phyloP scores from a whole-genome alignment of 35 echinoderm and acorn worm species.

The Anneissia japonica region DNA sequence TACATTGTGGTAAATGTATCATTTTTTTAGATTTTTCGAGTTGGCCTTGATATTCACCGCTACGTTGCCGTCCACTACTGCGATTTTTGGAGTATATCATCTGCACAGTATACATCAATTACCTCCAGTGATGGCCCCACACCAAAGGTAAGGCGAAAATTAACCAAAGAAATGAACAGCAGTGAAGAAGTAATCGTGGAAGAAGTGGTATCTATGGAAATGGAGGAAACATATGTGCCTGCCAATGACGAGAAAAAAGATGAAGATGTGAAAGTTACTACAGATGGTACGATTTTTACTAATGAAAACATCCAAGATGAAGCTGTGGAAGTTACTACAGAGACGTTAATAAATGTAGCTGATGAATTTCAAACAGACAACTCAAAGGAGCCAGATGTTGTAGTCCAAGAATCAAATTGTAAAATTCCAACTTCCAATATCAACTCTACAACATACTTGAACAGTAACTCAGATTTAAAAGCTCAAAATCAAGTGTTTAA shows the following conservation, averaged over 20 bases:
- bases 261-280: not conserved
- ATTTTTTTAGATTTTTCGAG: not conserved
- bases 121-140: not conserved
- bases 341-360: too few species aligned
- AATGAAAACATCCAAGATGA: too few species aligned
- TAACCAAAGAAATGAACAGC: not conserved
- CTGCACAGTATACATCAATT: not conserved
- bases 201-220: not conserved
- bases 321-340: too few species aligned
- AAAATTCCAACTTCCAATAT: too few species aligned
- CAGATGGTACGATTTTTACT: too few species aligned
- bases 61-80: not conserved
- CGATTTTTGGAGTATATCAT: not conserved
- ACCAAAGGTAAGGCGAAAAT: not conserved
- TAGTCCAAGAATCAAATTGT: too few species aligned
- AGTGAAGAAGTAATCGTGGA: not conserved
- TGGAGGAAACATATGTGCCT: not conserved
- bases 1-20: not conserved
- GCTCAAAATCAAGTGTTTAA: too few species aligned
- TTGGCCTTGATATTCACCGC: not conserved
- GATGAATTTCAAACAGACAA: too few species aligned
- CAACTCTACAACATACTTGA: too few species aligned
- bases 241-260: too few species aligned
- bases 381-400: too few species aligned
- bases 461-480: too few species aligned